These are phyloP conservation scores for Lacerta agilis DNA, from an alignment of 2,797 vertebrate species.

Conservation along the genomic window DNA sequence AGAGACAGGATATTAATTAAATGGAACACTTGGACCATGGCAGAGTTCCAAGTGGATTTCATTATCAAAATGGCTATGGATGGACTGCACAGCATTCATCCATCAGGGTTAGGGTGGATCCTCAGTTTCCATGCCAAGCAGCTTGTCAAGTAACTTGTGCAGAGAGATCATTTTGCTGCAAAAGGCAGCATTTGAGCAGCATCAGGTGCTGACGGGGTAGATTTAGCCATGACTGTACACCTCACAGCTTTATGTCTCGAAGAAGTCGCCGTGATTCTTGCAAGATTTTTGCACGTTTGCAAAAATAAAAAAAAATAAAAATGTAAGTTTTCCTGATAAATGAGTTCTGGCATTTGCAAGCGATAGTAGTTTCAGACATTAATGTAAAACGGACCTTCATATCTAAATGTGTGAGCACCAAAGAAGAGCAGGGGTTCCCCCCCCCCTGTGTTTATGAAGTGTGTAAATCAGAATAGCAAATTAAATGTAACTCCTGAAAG, in stretches of 20 bases:
- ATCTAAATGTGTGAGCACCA: background rate
- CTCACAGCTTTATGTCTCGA: background rate
- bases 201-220: background rate
- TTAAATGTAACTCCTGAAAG: background rate
- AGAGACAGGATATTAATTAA: slow-evolving; percentile 17
- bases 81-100: background rate
- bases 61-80: slow-evolving; percentile 17
- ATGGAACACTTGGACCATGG: slow-evolving; percentile 20
- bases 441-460: background rate
- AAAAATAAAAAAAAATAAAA: background rate
- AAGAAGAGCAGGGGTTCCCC: background rate
- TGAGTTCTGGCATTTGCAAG: background rate
- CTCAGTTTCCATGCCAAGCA: background rate
- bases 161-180: slow-evolving; percentile 1
- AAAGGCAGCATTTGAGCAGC: background rate
- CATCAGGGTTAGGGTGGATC: background rate
- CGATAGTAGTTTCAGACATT: background rate
- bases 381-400: background rate
- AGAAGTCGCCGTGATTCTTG: no score
- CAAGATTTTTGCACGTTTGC: background rate
- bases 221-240: background rate
- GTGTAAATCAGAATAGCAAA: background rate
- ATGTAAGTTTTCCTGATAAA: background rate
- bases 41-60: slow-evolving; percentile 10
- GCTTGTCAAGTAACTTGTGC: slow-evolving; percentile 8